Percentiles rank a stretch among this genome's conserved stretches.
Conservation (phyloP, 2,888 invertebrate genomes). For the Orchesellides sinensis region DNA sequence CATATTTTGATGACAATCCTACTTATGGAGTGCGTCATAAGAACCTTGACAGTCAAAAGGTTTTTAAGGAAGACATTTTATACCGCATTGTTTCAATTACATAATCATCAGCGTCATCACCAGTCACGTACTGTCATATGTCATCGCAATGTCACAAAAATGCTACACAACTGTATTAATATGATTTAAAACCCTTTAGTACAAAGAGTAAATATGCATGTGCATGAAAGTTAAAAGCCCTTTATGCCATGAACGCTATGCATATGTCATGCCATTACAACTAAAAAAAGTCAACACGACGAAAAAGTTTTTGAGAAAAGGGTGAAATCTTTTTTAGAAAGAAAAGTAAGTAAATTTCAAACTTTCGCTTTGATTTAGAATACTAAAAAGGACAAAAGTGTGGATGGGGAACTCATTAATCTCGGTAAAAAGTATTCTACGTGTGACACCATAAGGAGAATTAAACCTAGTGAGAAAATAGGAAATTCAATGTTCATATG, state of each 20-base stretch:
- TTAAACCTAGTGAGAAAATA: slow-evolving; percentile 11
- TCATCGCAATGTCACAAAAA: too few species aligned
- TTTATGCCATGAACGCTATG: too few species aligned
- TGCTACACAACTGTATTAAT: too few species aligned
- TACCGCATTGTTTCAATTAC: background rate
- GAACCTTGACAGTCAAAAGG: background rate
- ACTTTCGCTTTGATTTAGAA: slow-evolving; percentile 12
- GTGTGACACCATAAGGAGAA: slow-evolving; percentile 22
- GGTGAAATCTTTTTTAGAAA: slow-evolving; percentile 4
- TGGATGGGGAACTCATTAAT: slow-evolving; percentile 53
- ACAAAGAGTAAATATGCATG: too few species aligned
- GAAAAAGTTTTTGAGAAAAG: slow-evolving; percentile 17
- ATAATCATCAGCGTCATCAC: too few species aligned
- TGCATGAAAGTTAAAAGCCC: slow-evolving; percentile 15
- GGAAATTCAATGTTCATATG: slow-evolving; percentile 58
- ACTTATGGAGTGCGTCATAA: too few species aligned
- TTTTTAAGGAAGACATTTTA: background rate
- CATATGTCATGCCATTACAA: too few species aligned
- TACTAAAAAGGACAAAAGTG: slow-evolving; percentile 37
- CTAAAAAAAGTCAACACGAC: background rate
- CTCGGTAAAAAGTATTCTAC: slow-evolving; percentile 24
- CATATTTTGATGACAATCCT: background rate
- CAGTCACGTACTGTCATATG: too few species aligned
- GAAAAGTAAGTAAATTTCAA: slow-evolving; percentile 13
- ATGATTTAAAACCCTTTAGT: too few species aligned